Evolutionary conservation across 2,888 invertebrate species (phyloP), one percentile per base, ranked within the genome.

Genomic region (Heliconius aoede): DNA sequence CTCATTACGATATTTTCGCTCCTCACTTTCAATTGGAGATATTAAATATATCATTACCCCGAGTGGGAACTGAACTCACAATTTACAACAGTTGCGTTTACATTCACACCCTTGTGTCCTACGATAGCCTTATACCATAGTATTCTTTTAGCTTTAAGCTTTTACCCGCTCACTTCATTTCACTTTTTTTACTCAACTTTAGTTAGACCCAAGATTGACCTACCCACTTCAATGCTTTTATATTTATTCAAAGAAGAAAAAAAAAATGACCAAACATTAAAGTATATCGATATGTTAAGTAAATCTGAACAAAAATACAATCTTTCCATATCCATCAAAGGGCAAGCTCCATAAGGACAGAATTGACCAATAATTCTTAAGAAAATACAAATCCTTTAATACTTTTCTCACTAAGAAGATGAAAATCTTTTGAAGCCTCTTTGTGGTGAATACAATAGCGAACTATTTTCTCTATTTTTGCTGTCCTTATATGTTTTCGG

Each of bases 261-360:
- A 3, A 9, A 55, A 21, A 21, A 58, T n/a, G 8, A 60, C 26
- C 7, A 74, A 40, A 51, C 21, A 9, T 55, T 28, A 60, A 72
- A 75, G 60, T 85, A n/a, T 36, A 24, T 13, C n/a, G 2, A 84
- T 85, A 84, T 86, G 84, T 58, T 15, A 71, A 62, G 84, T 86
- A 88, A 90, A 89, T 88, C 81, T 79, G 81, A 84, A 86, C 87
- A 89, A 87, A 85, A 83, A 82, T 81, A 83, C 83, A 86, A 87
- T 86, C 87, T 87, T 86, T 87, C 82, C 83, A 82, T 85, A 87
- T 86, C 86, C 85, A 83, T 87, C 88, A 90, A 90, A 89, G 88
- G 84, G 81, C 83, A 83, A 85, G 86, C 85, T 85, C 84, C 87
- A 85, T 87, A 88, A 87, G 85, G 85, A 83, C 85, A 82, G 85